phyloP scores from a whole-genome alignment of 2,888 invertebrate species.

The Seira sanloemensis region DNA sequence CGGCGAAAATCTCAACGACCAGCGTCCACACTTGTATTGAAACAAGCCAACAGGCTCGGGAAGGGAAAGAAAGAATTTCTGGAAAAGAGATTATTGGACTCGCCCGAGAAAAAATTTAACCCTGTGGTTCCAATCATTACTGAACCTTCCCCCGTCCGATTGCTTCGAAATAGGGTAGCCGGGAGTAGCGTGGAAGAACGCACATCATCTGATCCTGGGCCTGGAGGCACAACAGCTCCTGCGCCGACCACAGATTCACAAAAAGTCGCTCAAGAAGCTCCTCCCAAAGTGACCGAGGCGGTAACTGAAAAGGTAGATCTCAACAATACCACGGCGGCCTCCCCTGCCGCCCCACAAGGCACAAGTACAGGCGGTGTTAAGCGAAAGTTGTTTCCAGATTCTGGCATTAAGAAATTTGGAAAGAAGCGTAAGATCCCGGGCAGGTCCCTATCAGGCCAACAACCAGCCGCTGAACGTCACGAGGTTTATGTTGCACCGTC shows the following conservation, averaged over 20 bases:
- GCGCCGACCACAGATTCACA: background rate
- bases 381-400: conserved; percentile 34
- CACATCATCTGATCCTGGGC: conserved; percentile 19
- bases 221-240: background rate
- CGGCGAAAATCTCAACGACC: conserved; percentile 42
- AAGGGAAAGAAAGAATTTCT: conserved; percentile 49
- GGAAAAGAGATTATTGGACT: conserved; percentile 23
- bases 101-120: conserved; percentile 42
- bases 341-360: background rate
- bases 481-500: background rate
- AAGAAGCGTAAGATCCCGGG: background rate
- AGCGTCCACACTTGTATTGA: conserved; percentile 56
- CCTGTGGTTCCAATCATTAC: conserved; percentile 39
- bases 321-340: background rate
- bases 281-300: background rate
- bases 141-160: conserved; percentile 34
- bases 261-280: background rate
- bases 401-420: background rate
- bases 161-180: conserved; percentile 29
- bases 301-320: background rate
- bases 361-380: background rate
- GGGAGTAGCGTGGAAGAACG: background rate
- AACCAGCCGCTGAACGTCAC: background rate
- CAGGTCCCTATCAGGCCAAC: background rate
- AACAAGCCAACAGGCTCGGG: conserved; percentile 41